Conservation (phyloP, 2,797 vertebrate species). For the Antrozous pallidus region DNA sequence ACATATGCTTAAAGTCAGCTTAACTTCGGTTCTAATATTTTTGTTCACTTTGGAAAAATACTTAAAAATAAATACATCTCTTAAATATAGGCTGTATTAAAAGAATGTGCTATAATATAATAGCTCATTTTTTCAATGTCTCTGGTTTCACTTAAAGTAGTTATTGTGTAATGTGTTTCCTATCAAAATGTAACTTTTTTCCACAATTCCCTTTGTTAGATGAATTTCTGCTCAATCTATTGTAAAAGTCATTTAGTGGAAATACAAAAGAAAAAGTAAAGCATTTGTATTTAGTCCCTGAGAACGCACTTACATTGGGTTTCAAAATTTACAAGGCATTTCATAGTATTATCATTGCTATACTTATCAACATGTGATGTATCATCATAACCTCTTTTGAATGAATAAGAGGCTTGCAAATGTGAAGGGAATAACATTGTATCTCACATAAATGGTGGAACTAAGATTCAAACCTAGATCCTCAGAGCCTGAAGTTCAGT, state of each 20-base stretch:
- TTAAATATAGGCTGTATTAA: not conserved
- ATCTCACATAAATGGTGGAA: not conserved
- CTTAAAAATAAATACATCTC: not conserved
- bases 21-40: not conserved
- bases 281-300: not conserved
- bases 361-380: not conserved
- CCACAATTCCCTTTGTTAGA: not conserved
- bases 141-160: constrained; percentile 8
- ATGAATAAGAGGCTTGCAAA: not conserved
- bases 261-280: not conserved
- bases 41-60: not conserved
- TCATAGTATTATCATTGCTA: not conserved
- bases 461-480: not conserved
- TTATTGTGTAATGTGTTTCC: not conserved
- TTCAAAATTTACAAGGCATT: constrained; percentile 2
- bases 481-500: not conserved
- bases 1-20: not conserved
- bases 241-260: not conserved
- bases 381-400: not conserved
- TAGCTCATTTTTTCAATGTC: not conserved
- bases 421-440: not conserved
- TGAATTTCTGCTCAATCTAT: not conserved
- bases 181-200: not conserved
- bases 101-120: not conserved
- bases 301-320: not conserved